Conservation (phyloP, 2,113 vertebrate species). For the Picathartes gymnocephalus region DNA sequence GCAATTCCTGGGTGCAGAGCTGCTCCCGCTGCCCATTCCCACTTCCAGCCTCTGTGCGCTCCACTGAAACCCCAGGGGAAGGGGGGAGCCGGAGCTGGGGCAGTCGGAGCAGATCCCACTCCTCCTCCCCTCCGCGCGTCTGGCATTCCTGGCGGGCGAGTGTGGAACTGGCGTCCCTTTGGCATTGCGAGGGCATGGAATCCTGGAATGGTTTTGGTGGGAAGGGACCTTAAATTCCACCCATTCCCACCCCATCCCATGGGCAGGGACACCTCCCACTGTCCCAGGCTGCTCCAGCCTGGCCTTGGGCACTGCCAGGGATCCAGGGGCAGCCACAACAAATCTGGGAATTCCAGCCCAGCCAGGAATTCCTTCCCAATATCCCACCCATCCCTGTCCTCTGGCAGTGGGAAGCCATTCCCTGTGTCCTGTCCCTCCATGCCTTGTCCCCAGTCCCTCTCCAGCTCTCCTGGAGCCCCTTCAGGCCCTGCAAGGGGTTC, state of each 20-base stretch:
- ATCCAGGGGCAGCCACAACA: not conserved
- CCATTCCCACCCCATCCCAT: not conserved
- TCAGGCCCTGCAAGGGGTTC: not conserved
- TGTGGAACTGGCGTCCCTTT: not conserved
- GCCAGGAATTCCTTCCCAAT: not conserved
- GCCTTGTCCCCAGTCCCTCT: not conserved
- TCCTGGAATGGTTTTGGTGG: not conserved
- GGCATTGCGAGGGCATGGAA: not conserved
- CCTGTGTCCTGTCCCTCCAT: not conserved
- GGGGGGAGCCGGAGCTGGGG: accelerated
- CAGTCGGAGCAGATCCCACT: not conserved
- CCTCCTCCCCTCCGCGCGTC: not conserved
- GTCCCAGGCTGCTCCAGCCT: accelerated
- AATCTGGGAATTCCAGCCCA: not conserved
- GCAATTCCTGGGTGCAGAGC: not conserved
- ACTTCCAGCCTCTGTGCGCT: not conserved
- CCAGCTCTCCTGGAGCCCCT: not conserved
- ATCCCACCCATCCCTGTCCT: too few species aligned
- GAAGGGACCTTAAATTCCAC: accelerated
- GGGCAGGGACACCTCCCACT: not conserved
- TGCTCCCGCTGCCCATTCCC: not conserved
- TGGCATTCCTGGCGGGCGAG: too few species aligned
- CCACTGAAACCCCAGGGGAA: not conserved
- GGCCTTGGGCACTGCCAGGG: accelerated
- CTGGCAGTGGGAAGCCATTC: too few species aligned